Evolutionary conservation across 1,140 invertebrate genomes (phyloP), one percentile per base, ranked within the genome.

Genomic region (Temnothorax nylanderi): DNA sequence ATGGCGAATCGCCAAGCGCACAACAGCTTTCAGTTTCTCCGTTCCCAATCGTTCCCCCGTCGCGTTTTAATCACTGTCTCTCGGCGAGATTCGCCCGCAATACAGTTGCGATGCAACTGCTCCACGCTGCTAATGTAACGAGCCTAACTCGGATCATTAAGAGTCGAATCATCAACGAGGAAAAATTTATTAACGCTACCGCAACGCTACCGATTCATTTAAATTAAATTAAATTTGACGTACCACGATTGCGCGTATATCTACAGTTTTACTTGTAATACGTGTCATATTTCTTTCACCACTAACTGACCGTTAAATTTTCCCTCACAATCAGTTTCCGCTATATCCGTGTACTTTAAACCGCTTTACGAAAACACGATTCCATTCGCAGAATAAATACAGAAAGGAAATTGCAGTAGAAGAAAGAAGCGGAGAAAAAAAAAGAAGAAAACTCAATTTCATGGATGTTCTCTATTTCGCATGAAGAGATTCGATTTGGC

Each of bases 1-100:
- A 80, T 87, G 88, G 88, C 84, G 4, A n/a, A 11, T 54, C 58
- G 64, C 84, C 76, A 89, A 81, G 34, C 49, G n/a, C 54, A 75
- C 58, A 64, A 16, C 71, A 62, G 69, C 58, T 56, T 84, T 47
- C 77, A 81, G 18, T 65, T 65, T 78, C 32, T 21, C 44, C 49
- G 21, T 65, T 67, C 47, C 56, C 76, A 32, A 72, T 87, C 71
- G 21, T 4, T 60, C 56, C 64, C 51, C 41, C 0, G 18, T 51
- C 62, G 18, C 37, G 26, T 81, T 88, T 86, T 86, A 85, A 72
- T 90, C 80, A 77, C 62, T 80, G 60, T 34, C 58, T 41, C 56
- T 49, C n/a, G 13, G 0, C 11, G 44, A 34, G 6, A 56, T 54
- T 60, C 49, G 60, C n/a, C 88, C 18, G 26, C 51, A 32, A 34